Evolutionary conservation across 2,888 invertebrate genomes (phyloP).

Genomic region (Trissoscelio sp.): DNA sequence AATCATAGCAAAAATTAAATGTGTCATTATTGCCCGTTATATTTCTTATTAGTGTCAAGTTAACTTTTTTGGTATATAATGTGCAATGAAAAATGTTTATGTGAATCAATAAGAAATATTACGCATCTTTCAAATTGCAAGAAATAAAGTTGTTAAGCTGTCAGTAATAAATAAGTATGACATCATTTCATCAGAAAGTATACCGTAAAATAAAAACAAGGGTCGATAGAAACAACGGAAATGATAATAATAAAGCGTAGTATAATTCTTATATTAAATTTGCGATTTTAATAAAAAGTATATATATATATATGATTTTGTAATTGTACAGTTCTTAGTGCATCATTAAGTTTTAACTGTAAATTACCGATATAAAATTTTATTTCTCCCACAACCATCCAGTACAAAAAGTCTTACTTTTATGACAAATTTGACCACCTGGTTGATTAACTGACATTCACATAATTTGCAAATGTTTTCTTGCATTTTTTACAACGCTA

Average conservation of each 20-base stretch:
- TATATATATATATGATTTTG: not conserved
- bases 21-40: conserved; percentile 1
- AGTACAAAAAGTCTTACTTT: not conserved
- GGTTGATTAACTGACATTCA: conserved; percentile 25
- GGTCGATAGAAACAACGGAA: not conserved
- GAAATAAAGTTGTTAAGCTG: conserved; percentile 6
- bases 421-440: conserved; percentile 19
- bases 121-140: not conserved
- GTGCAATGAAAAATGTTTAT: not conserved
- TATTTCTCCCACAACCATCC: conserved; percentile 7
- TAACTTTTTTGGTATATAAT: not conserved
- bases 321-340: not conserved
- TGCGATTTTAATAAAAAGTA: not conserved
- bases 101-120: not conserved
- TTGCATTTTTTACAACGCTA: conserved; percentile 5
- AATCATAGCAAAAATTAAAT: not conserved
- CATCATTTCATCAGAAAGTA: conserved; percentile 6
- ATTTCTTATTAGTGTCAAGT: not conserved
- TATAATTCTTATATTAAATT: too few relatives aligned
- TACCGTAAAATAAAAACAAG: conserved; percentile 1
- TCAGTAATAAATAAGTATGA: conserved; percentile 7
- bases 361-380: not conserved
- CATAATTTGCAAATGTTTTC: conserved; percentile 22
- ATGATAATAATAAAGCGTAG: not conserved
- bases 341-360: not conserved